Conservation (phyloP, 23 tunicate species). For the Styela plicata region DNA sequence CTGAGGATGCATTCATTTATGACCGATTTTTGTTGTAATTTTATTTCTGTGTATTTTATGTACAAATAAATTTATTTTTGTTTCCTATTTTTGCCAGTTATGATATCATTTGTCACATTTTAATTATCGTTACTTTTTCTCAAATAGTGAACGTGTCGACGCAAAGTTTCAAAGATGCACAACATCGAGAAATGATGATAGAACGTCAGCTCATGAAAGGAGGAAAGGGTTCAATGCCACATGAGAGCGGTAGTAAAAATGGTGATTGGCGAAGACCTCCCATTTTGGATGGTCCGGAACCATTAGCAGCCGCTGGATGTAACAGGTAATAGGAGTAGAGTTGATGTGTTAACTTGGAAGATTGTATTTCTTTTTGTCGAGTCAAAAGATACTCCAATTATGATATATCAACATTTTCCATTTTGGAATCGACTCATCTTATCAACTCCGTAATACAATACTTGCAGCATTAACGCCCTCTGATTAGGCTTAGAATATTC, state of each 20-base stretch:
- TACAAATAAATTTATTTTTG: too few relatives aligned
- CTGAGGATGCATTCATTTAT: too few relatives aligned
- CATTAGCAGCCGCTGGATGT: slow-evolving; percentile 44
- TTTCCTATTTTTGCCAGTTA: not conserved
- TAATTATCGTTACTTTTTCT: not conserved
- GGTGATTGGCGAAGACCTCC: slow-evolving; percentile 60
- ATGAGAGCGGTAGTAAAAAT: slow-evolving; percentile 29
- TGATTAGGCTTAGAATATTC: too few relatives aligned
- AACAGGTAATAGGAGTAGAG: slow-evolving; percentile 67
- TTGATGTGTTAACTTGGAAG: too few relatives aligned
- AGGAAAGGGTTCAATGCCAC: slow-evolving; percentile 41
- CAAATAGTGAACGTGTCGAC: slow-evolving; percentile 74
- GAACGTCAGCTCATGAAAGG: slow-evolving; percentile 46
- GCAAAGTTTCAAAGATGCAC: slow-evolving; percentile 90
- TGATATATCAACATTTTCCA: too few relatives aligned
- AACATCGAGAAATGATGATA: slow-evolving; percentile 59
- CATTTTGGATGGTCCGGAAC: slow-evolving; percentile 38
- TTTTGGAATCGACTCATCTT: too few relatives aligned
- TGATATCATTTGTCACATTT: not conserved
- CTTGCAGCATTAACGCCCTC: too few relatives aligned
- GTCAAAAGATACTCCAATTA: too few relatives aligned
- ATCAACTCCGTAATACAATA: too few relatives aligned
- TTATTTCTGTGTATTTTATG: too few relatives aligned
- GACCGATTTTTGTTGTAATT: too few relatives aligned
- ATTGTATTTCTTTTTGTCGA: too few relatives aligned